Percentiles rank a stretch among this genome's conserved stretches.
phyloP scores from a whole-genome alignment of 2,797 vertebrate species.

The Scolopax bukidnonensis region DNA sequence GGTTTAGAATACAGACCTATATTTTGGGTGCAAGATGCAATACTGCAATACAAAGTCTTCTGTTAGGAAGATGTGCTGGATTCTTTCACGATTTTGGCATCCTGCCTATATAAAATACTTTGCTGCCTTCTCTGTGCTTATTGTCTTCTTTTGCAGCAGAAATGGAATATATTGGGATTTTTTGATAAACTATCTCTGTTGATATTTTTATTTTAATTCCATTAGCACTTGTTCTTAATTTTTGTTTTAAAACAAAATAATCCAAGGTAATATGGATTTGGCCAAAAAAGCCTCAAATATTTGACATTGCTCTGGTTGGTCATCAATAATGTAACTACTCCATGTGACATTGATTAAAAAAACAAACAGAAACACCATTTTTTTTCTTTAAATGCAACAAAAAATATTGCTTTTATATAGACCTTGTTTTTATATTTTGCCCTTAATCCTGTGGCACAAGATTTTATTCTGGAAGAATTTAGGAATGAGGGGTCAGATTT shows the following conservation, averaged over 20 bases:
- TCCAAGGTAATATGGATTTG: background rate
- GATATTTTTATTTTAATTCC: background rate
- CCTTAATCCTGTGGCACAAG: fast-evolving
- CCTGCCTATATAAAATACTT: background rate
- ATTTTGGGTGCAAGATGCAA: background rate
- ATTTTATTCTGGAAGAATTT: background rate
- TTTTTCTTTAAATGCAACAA: background rate
- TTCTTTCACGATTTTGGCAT: background rate
- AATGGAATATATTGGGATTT: background rate
- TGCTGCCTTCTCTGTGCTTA: background rate
- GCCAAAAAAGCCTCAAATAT: fast-evolving
- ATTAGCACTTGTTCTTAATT: background rate
- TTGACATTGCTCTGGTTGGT: background rate
- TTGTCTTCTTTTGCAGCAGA: background rate
- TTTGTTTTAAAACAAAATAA: background rate
- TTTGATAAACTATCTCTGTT: background rate
- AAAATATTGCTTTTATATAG: background rate
- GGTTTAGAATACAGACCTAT: background rate
- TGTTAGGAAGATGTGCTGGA: background rate
- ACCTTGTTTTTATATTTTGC: background rate
- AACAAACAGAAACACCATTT: background rate
- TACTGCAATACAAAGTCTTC: background rate
- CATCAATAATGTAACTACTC: background rate
- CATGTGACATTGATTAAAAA: background rate
- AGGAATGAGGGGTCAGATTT: background rate